phyloP scores from a whole-genome alignment of 1,140 invertebrate genomes.

The Pinna nobilis region DNA sequence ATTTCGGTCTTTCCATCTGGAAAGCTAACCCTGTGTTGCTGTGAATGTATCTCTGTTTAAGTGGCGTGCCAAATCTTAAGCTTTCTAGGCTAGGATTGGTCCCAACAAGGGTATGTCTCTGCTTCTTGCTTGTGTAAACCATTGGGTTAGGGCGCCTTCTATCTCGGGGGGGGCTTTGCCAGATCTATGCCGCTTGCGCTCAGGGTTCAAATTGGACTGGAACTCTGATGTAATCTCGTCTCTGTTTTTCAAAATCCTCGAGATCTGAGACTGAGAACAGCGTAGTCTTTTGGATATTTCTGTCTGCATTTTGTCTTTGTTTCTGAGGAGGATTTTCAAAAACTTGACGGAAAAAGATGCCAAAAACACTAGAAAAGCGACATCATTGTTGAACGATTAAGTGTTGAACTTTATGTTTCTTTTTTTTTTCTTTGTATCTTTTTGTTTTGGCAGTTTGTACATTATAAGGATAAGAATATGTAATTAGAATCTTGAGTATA shows the following conservation, averaged over 20 bases:
- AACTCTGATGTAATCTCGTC: slow-evolving; percentile 35
- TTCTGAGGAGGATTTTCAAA: too few relatives aligned
- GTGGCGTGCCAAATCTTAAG: slow-evolving; percentile 46
- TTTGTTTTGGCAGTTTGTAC: too few relatives aligned
- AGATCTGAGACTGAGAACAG: slow-evolving; percentile 45
- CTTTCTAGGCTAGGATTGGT: slow-evolving; percentile 56
- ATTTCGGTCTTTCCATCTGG: slow-evolving; percentile 57
- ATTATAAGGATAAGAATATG: too few relatives aligned
- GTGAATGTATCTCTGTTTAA: slow-evolving; percentile 59
- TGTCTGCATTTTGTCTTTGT: too few relatives aligned
- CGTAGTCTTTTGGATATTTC: slow-evolving; percentile 35
- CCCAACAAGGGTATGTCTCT: slow-evolving; percentile 35
- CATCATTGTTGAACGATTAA: too few relatives aligned
- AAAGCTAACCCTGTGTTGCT: slow-evolving; percentile 63
- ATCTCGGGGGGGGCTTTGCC: slow-evolving; percentile 50
- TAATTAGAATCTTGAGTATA: too few relatives aligned
- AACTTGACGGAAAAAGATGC: too few relatives aligned
- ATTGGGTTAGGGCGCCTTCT: slow-evolving; percentile 30
- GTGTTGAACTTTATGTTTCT: too few relatives aligned
- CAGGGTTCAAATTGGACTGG: slow-evolving; percentile 28
- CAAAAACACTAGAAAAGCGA: too few relatives aligned
- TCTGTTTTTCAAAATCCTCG: slow-evolving; percentile 27
- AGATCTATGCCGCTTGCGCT: slow-evolving; percentile 33
- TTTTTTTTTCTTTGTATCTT: too few relatives aligned
- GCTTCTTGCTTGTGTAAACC: slow-evolving; percentile 26